These are phyloP conservation scores for Bombyx mandarina DNA, from an alignment of 1,140 invertebrate species.

Conservation along the genomic window DNA sequence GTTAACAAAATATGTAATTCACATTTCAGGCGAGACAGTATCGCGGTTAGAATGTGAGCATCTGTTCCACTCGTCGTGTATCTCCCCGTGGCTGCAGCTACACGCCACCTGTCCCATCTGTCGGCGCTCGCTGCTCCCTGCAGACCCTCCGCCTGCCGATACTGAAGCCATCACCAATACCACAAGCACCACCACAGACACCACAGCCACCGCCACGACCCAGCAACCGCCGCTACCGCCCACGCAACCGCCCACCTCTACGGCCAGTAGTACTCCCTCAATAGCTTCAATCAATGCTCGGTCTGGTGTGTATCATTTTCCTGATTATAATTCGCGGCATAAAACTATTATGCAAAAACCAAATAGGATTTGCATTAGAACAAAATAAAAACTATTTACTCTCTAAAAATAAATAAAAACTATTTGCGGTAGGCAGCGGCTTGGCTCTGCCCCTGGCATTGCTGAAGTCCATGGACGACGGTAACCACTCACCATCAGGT, in stretches of 20 bases:
- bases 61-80: conserved; percentile 93
- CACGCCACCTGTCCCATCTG: conserved; percentile 97
- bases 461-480: too few relatives aligned
- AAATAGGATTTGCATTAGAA: too few relatives aligned
- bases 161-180: background rate
- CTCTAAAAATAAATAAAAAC: too few relatives aligned
- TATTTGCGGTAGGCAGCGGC: too few relatives aligned
- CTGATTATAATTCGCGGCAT: too few relatives aligned
- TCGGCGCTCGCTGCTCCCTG: conserved; percentile 81
- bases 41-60: conserved; percentile 91
- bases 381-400: too few relatives aligned
- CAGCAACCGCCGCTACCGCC: conserved; percentile 5
- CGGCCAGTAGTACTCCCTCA: too few relatives aligned
- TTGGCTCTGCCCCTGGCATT: too few relatives aligned
- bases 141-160: conserved; percentile 3
- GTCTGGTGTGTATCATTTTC: too few relatives aligned
- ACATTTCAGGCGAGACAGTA: conserved; percentile 81
- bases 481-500: too few relatives aligned
- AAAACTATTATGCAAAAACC: too few relatives aligned
- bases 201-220: conserved; percentile 3
- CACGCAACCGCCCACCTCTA: background rate
- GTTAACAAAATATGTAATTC: background rate
- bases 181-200: conserved; percentile 2
- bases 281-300: too few relatives aligned
- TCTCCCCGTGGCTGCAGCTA: conserved; percentile 95